Conservation (phyloP, 35 echinoderm and acorn worm species). For the Lytechinus pictus region DNA sequence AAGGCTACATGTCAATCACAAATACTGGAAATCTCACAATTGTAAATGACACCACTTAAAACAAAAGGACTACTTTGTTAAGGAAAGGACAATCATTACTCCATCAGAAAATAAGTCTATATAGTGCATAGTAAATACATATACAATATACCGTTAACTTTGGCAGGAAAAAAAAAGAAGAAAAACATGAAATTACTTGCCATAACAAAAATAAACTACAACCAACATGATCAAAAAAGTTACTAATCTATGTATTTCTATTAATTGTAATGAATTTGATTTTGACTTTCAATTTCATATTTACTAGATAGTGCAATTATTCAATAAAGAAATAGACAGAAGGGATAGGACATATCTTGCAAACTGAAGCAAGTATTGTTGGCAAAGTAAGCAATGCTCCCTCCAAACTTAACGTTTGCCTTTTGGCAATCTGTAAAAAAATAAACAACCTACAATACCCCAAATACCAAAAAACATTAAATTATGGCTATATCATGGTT, state of each 20-base stretch:
- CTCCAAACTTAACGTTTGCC: neutral
- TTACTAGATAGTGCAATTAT: neutral
- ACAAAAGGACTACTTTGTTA: neutral
- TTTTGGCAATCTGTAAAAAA: neutral
- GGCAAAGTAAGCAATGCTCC: neutral
- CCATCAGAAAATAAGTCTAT: neutral
- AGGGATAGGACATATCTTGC: no score
- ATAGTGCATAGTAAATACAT: neutral
- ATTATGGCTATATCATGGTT: neutral
- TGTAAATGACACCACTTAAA: neutral
- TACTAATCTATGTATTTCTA: neutral
- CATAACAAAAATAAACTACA: neutral
- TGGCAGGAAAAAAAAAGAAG: neutral
- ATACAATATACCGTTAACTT: neutral
- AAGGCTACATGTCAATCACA: no score
- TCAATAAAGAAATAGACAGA: neutral
- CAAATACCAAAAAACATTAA: neutral
- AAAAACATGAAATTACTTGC: neutral
- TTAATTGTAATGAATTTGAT: neutral
- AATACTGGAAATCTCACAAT: neutral
- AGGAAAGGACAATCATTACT: neutral
- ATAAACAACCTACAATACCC: neutral
- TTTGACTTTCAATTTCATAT: no score
- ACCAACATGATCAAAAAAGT: neutral
- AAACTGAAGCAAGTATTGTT: neutral